Base-by-base conservation (phyloP, 2,113 vertebrate genomes). In the Zosterops lateralis region DNA sequence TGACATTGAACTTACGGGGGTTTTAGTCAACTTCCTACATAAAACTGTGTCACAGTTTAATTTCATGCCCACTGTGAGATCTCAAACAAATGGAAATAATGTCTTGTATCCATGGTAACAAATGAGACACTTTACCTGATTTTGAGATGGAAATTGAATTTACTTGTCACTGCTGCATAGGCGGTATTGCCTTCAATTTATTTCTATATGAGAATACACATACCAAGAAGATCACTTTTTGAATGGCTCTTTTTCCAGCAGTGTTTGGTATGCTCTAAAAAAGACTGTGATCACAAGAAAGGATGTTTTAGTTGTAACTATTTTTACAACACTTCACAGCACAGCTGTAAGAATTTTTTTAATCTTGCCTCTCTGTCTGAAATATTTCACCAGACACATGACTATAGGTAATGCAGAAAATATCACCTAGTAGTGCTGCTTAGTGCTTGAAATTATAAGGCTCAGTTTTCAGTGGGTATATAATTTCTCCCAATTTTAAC, bases 21-120 rank as follows among this genome's bases (percentile, higher is more conserved):
- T 91, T 93, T 95, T 68, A 93, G 90, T 85, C 94, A 96, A 92
- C 87, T 91, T 66, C 82, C n/a, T 78, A 17, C 47, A 68, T 87
- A 89, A 89, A 84, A 45, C 57, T 94, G 77, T 94, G 83, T 94
- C 96, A 96, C 84, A 91, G 81, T 97, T 97, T 97, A 94, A 96
- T 97, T 96, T 95, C 92, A 93, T 90, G 84, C 93, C 88, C 80
- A 93, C 94, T 92, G 89, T 87, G 93, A 95, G 60, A 75, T 94
- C 89, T 96, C 90, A 95, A 92, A 93, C 91, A 93, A 94, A 96
- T 96, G 88, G 95, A 93, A 97, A 91, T 96, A 96, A 87, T 91
- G 94, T 93, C 88, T 91, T 73, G 84, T 96, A 96, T 92, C 96
- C 94, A 96, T 97, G 92, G 97, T 71, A 96, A 98, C 96, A 97